Base-by-base conservation (phyloP, 2,113 vertebrate genomes). In the Misgurnus mizolepis region DNA sequence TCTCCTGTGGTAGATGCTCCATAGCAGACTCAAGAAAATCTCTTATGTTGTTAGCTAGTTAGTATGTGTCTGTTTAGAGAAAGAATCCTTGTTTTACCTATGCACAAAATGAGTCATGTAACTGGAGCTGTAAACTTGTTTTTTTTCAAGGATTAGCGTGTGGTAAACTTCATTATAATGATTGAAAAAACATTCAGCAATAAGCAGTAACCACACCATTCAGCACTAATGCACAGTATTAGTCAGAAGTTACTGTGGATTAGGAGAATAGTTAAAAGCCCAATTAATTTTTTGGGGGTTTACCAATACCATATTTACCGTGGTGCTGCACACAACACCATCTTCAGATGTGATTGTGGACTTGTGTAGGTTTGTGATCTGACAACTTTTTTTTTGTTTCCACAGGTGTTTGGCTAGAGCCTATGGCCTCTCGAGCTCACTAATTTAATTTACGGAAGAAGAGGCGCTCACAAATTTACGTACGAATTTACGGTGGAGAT, bases 41-140 rank as follows among this genome's bases (percentile, higher is more conserved):
- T 45, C 43, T 71, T 47, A 34, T 34, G 27, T 15, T 53, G 50
- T 22, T 56, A 73, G 41, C 69, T 18, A 56, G 49, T 56, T 1
- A 34, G 39, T 69, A 56, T 62, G 76, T 79, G 39, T 34, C 27
- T 34, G 27, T 75, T 78, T n/a, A 67, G 71, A 74, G 66, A 85
- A 79, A 61, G 66, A 79, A 39, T 75, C 47, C 76, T 67, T 62
- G 53, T 80, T 82, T 66, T 55, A 82, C 72, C 65, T 53, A 76
- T 85, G 65, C 70, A 71, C 70, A 79, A 66, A 66, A 11, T 82
- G 80, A 82, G 66, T 85, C 76, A 82, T 78, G 61, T 82, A 82
- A 85, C 76, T 85, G 76, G 65, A 76, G 66, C 76, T 9, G 69
- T 82, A 76, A 58, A 49, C 79, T 85, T 66, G 78, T 58, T 66